These are phyloP conservation scores for Octodonta nipae DNA, from an alignment of 2,888 invertebrate genomes.

Conservation along the genomic window DNA sequence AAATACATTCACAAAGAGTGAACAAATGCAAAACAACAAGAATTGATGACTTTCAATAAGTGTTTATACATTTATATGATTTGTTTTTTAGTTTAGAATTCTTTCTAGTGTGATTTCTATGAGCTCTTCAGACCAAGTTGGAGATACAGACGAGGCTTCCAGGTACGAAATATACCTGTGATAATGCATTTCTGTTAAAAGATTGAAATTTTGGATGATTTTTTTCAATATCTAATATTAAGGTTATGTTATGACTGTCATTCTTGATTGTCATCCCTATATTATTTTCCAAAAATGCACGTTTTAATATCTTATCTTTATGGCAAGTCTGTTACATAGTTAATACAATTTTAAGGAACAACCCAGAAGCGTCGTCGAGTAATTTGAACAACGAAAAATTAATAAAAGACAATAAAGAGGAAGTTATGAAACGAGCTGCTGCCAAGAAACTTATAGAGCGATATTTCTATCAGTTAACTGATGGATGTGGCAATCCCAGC, in stretches of 20 bases:
- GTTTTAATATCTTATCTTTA: not conserved
- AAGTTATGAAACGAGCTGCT: conserved; percentile 60
- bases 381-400: conserved; percentile 19
- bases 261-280: conserved; percentile 30
- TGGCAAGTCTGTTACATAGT: not conserved
- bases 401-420: conserved; percentile 33
- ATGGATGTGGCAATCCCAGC: conserved; percentile 81
- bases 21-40: too few relatives aligned
- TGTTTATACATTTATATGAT: too few relatives aligned
- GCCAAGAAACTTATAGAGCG: conserved; percentile 79
- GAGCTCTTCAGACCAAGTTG: conserved; percentile 35
- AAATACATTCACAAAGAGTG: too few relatives aligned
- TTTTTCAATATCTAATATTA: conserved; percentile 8
- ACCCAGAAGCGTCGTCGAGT: conserved; percentile 35
- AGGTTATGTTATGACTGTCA: conserved; percentile 31
- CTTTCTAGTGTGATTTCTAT: too few relatives aligned
- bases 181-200: not conserved
- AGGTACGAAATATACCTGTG: conserved; percentile 22
- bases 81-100: too few relatives aligned
- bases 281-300: conserved; percentile 2
- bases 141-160: conserved; percentile 40
- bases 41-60: too few relatives aligned
- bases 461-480: conserved; percentile 83
- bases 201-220: conserved; percentile 2
- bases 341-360: conserved; percentile 21